These are phyloP conservation scores for Calonectris borealis DNA, from an alignment of 2,113 vertebrate species.

Conservation along the genomic window DNA sequence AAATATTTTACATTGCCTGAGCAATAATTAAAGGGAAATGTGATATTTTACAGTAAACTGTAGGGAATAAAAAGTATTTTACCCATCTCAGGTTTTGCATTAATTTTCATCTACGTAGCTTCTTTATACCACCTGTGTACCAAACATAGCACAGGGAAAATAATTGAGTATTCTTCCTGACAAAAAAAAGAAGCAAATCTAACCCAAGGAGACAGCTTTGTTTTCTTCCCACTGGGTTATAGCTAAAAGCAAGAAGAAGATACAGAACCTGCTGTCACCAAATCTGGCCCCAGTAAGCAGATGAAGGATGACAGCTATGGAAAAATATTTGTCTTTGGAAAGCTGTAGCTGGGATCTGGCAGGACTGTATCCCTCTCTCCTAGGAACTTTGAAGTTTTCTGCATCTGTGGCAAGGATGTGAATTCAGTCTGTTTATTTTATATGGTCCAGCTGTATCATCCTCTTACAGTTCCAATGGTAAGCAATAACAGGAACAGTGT, in stretches of 20 bases:
- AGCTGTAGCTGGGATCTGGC: neutral
- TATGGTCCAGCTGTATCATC: neutral
- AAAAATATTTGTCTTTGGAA: neutral
- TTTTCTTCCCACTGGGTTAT: neutral
- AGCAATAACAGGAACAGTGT: rapidly evolving
- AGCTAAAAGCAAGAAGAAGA: neutral
- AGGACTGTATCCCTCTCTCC: neutral
- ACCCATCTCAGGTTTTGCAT: neutral
- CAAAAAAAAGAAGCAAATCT: neutral
- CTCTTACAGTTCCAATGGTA: neutral
- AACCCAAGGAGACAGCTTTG: neutral
- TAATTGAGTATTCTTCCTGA: neutral
- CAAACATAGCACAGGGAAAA: neutral
- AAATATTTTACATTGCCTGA: neutral
- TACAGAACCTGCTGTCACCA: neutral
- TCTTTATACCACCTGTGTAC: neutral
- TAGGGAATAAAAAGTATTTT: neutral
- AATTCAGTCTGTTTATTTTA: neutral
- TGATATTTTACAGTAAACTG: neutral
- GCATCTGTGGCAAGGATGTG: neutral
- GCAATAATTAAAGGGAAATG: neutral
- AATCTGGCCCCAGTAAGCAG: neutral
- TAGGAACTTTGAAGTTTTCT: neutral
- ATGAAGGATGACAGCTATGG: neutral
- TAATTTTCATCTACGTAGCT: neutral